phyloP scores from a whole-genome alignment of 2,113 vertebrate species.

The Polyodon spathula region DNA sequence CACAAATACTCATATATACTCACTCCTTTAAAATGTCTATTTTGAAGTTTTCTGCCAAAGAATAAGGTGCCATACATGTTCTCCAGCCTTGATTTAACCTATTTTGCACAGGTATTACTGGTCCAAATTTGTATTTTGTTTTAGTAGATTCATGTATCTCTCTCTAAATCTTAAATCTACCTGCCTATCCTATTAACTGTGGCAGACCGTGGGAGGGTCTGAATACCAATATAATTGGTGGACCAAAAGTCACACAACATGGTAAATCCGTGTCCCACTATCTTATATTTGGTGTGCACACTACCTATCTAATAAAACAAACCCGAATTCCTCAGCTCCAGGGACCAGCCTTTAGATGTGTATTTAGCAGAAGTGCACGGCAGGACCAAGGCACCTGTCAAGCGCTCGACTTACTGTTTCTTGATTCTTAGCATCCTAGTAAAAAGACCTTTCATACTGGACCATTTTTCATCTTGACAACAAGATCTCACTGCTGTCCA shows the following conservation, averaged over 20 bases:
- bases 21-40: no score
- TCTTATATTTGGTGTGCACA: not conserved
- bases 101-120: conserved; percentile 15
- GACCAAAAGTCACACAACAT: no score
- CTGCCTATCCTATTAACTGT: no score
- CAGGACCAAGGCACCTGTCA: conserved; percentile 68
- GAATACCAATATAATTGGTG: no score
- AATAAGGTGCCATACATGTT: no score
- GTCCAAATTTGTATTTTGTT: conserved; percentile 7
- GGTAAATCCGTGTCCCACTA: no score
- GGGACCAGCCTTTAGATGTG: conserved; percentile 8
- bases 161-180: no score
- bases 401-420: conserved; percentile 59
- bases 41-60: no score
- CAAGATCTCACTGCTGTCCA: conserved; percentile 51
- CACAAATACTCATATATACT: no score
- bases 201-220: no score
- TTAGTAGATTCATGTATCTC: no score
- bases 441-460: conserved; percentile 63
- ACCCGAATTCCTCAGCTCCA: not conserved
- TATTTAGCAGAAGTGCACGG: conserved; percentile 71
- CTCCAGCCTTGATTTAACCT: no score
- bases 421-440: conserved; percentile 61
- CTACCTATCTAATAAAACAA: not conserved
- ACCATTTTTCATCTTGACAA: conserved; percentile 77